These are phyloP conservation scores for Quadroppia sp. DNA, from an alignment of 2,888 invertebrate species.

Conservation along the genomic window DNA sequence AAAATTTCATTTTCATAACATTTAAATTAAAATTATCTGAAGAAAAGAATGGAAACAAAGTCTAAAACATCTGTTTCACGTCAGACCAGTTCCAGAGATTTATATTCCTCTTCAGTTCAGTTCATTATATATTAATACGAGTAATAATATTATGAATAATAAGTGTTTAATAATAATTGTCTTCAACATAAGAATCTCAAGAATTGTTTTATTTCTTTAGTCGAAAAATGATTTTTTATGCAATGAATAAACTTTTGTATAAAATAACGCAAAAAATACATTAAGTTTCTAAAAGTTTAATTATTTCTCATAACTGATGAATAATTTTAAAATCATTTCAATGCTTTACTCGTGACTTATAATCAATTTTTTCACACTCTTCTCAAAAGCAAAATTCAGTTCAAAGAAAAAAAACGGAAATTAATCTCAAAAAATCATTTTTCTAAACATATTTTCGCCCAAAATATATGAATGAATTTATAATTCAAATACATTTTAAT, in stretches of 20 bases:
- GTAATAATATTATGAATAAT: conserved; percentile 11
- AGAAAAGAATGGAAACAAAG: neutral
- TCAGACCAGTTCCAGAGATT: neutral
- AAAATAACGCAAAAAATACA: conserved; percentile 25
- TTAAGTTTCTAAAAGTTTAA: conserved; percentile 16
- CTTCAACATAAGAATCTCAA: neutral
- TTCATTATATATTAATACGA: neutral
- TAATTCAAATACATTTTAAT: too few relatives aligned
- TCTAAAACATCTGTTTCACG: conserved; percentile 28
- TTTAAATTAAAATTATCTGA: conserved; percentile 25
- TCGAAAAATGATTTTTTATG: neutral
- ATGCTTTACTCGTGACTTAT: conserved; percentile 7
- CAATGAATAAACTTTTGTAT: conserved; percentile 8
- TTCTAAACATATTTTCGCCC: neutral
- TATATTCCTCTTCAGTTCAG: neutral
- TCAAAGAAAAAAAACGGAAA: too few relatives aligned
- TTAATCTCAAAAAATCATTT: too few relatives aligned
- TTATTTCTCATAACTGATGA: conserved; percentile 18
- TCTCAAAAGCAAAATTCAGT: too few relatives aligned
- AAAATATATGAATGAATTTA: neutral
- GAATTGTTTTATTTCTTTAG: neutral
- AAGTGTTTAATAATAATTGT: neutral
- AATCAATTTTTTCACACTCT: neutral
- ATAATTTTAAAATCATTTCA: neutral
- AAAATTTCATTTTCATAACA: neutral